Evolutionary conservation across 2,113 vertebrate genomes (phyloP).

Genomic region (Miniopterus natalensis): DNA sequence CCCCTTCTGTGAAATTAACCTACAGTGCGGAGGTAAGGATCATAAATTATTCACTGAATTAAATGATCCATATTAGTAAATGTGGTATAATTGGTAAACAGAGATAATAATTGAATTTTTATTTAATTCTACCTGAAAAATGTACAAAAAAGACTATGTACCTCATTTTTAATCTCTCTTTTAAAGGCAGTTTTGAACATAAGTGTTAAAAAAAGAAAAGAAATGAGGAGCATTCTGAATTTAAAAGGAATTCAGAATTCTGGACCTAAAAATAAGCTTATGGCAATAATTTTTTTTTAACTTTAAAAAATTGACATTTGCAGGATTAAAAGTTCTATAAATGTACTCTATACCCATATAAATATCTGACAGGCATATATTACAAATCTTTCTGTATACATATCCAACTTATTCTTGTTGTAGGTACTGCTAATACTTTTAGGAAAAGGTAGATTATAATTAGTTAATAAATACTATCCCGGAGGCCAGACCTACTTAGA

Average conservation of each 20-base stretch:
- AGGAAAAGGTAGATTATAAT: background rate
- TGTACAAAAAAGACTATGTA: background rate
- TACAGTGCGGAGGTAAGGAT: conserved; percentile 96
- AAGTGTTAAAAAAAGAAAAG: background rate
- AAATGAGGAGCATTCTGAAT: conserved; percentile 30
- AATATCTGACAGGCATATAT: background rate
- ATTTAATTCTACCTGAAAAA: background rate
- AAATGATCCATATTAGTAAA: background rate
- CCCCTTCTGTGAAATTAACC: conserved; percentile 95
- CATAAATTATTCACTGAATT: background rate
- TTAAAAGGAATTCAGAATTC: conserved; percentile 33
- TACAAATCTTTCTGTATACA: background rate
- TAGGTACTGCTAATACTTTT: background rate
- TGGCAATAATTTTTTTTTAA: background rate
- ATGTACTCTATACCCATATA: background rate
- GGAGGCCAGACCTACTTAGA: background rate
- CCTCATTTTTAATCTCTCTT: background rate
- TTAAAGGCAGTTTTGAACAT: conserved; percentile 14
- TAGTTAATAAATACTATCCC: background rate
- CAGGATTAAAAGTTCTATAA: background rate
- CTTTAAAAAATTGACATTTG: conserved; percentile 26
- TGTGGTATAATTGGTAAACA: background rate
- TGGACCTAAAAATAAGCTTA: conserved; percentile 29
- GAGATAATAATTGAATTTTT: background rate
- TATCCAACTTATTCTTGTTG: background rate